Conservation (phyloP, 2,113 vertebrate genomes). For the Zosterops lateralis region DNA sequence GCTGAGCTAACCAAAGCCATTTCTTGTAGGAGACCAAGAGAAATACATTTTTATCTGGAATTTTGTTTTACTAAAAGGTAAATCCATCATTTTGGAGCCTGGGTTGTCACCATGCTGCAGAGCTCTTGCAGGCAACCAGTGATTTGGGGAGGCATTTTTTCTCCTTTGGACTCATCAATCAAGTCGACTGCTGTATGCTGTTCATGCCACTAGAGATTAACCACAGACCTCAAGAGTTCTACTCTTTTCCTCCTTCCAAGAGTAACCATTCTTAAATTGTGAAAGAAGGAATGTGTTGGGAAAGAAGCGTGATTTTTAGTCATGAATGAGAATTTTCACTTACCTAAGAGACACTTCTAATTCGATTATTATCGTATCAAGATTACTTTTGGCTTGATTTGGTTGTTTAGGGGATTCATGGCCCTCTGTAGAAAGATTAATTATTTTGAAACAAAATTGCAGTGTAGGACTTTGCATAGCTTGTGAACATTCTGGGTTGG, state of each 20-base stretch:
- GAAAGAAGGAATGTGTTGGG: background rate
- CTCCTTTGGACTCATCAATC: conserved; percentile 57
- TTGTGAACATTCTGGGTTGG: background rate
- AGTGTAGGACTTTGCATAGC: background rate
- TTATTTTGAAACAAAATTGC: background rate
- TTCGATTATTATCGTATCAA: background rate
- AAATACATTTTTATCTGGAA: conserved; percentile 59
- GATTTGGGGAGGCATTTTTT: conserved; percentile 32
- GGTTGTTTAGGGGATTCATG: background rate
- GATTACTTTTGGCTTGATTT: background rate
- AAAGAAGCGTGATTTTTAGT: background rate
- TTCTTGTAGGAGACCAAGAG: conserved; percentile 22
- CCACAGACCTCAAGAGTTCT: conserved; percentile 22
- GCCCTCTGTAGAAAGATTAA: background rate
- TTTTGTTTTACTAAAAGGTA: conserved; percentile 59
- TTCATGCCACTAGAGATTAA: conserved; percentile 48
- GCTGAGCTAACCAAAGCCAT: conserved; percentile 25
- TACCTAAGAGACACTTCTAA: background rate
- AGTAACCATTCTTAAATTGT: conserved; percentile 2
- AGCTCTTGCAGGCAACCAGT: background rate
- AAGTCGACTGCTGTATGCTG: conserved; percentile 38
- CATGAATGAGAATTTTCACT: background rate
- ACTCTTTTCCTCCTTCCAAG: background rate
- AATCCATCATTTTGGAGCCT: conserved; percentile 58
- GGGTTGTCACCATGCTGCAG: conserved; percentile 33